Base-by-base conservation (phyloP, 2,888 invertebrate species). In the Dusona sp. region DNA sequence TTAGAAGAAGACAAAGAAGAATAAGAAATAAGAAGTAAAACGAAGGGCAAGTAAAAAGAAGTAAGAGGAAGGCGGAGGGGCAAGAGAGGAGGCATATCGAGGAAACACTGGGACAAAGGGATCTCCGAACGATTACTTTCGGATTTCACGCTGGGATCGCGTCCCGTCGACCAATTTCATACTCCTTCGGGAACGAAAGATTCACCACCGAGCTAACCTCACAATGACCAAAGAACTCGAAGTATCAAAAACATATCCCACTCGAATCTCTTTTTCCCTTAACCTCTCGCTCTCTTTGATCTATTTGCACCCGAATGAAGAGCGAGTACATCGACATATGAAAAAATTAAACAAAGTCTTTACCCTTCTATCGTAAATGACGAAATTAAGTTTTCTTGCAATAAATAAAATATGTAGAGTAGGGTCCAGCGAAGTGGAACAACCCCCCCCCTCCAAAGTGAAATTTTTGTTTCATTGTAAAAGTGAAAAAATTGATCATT, bases 91-190 rank as follows among this genome's bases (percentile, higher is more conserved):
- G 78, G 86, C 78, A 74, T 84, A 89, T 90, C 88, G 89, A 89
- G 90, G 88, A 90, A 91, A 90, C 85, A 90, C 79, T 84, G 83
- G 89, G 89, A 90, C 89, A 88, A 89, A 89, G 88, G 86, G 85
- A 88, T 87, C 84, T 89, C 81, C 88, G 85, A 88, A 90, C 91
- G 90, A 91, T 91, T 90, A 90, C 89, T 90, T 90, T 90, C 89
- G 90, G 88, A 90, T 91, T 91, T 91, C 91, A 91, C 90, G 91
- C 90, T 90, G 89, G 89, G 86, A 88, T 88, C 88, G 80, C 73
- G 88, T 86, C 87, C 84, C 83, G 84, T 83, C 86, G 80, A 83
- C 88, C 88, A 88, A 88, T 88, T 88, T 87, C 87, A 88, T 88
- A 87, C 87, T 86, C 88, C 88, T 81, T 73, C 87, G 85, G 88